Evolutionary conservation across 1,140 invertebrate genomes (phyloP), one percentile per base, ranked within the genome.

Genomic region (Drosophila orosa): DNA sequence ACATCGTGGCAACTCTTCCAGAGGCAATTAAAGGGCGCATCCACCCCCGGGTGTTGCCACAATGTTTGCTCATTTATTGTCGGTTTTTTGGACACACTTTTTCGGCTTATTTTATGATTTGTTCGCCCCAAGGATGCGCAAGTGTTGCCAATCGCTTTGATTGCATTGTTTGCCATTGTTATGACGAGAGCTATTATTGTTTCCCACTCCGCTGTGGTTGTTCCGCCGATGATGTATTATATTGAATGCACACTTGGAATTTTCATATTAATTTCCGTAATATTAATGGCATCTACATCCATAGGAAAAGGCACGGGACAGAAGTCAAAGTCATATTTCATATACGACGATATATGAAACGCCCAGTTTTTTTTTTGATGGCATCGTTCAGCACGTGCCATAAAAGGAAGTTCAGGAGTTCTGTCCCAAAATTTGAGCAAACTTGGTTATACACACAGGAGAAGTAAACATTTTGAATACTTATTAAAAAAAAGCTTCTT

Each of bases 91-190:
- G 37, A 67, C n/a, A 52, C 52, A 47, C 54, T 60, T 61, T 59
- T 65, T 29, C 55, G 59, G 50, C 19, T n/a, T 22, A 17, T 59
- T 35, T 37, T 69, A 47, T 48, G 50, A 33, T 58, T 47, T 39
- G 54, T 15, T 44, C 39, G 37, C 71, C 65, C 58, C 78, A 78
- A 89, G 84, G 85, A 89, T 90, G 77, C 77, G 80, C 84, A 89
- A 89, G 84, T 89, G 84, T 89, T 80, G 84, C 84, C 55, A 89
- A 89, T 89, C 85, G 84, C 84, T 89, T 89, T 89, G 84, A 89
- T 89, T 89, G 76, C 84, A 80, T 89, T 89, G 84, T 89, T 76
- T 69, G 72, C 61, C 63, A 68, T 86, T 86, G 79, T 84, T 85
- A 71, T 85, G 80, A 69, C 50, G 57, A 84, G 78, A 60, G 73